Conservation (phyloP, 2,888 invertebrate species). For the Ichneumon xanthorius region DNA sequence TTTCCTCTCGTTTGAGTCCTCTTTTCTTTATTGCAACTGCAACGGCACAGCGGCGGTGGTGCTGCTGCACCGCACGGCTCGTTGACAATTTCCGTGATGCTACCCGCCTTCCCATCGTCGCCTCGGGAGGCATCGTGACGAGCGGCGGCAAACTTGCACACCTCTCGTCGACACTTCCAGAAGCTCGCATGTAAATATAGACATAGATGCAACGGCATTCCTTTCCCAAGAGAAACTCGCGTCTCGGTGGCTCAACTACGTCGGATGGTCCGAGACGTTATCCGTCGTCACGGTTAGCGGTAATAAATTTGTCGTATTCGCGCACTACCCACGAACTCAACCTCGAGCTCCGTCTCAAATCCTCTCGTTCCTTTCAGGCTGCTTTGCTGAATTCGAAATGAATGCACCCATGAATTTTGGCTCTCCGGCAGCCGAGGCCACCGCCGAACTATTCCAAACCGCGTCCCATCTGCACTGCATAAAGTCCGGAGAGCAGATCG, state of each 20-base stretch:
- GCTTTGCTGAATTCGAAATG: constrained; percentile 51
- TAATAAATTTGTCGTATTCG: constrained; percentile 66
- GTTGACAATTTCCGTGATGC: constrained; percentile 63
- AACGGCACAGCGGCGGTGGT: neutral
- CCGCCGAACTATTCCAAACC: constrained; percentile 7
- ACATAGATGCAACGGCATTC: constrained; percentile 34
- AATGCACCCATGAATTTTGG: constrained; percentile 26
- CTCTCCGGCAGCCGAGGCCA: neutral
- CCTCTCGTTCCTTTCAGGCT: neutral
- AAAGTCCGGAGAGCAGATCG: neutral
- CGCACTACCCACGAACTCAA: constrained; percentile 38
- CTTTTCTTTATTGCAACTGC: constrained; percentile 18
- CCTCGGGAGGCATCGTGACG: constrained; percentile 45
- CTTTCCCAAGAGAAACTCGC: constrained; percentile 25
- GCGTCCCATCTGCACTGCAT: neutral
- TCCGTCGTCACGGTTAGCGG: constrained; percentile 55
- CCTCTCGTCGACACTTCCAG: constrained; percentile 30
- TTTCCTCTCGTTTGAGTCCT: constrained; percentile 20
- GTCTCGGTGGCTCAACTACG: constrained; percentile 45
- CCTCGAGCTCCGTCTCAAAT: constrained; percentile 5
- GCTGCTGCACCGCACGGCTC: constrained; percentile 33
- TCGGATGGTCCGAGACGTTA: constrained; percentile 52
- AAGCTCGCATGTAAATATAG: constrained; percentile 29
- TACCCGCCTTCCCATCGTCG: constrained; percentile 49
- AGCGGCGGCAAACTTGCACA: constrained; percentile 36